Percentiles rank a stretch among this genome's conserved stretches.
These are phyloP conservation scores for Heterochromis multidens DNA, from an alignment of 2,113 vertebrate species.

Conservation along the genomic window DNA sequence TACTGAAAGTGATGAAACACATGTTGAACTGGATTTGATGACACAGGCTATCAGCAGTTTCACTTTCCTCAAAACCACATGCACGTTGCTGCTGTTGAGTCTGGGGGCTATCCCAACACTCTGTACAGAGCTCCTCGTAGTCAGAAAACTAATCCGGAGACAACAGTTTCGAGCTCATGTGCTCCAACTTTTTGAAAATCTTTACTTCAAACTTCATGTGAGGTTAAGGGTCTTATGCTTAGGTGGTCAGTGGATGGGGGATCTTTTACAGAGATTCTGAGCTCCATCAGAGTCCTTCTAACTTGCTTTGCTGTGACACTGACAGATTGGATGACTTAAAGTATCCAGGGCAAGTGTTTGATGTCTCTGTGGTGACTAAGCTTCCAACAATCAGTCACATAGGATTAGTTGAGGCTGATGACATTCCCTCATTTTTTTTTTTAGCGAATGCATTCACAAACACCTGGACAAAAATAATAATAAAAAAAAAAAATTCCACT, in stretches of 20 bases:
- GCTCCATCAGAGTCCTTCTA: background rate
- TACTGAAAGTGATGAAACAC: conserved; percentile 8
- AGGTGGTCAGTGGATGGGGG: background rate
- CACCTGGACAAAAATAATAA: background rate
- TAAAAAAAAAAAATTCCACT: background rate
- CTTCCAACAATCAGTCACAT: conserved; percentile 24
- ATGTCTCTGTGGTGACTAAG: background rate
- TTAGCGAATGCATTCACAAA: background rate
- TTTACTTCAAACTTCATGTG: background rate
- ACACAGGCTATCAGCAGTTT: background rate
- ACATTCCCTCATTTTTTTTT: background rate
- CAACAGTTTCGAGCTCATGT: too few species aligned
- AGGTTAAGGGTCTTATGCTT: background rate
- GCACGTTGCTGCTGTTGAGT: background rate
- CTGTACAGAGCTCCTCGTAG: background rate
- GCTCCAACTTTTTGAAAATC: background rate
- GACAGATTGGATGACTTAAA: conserved; percentile 18
- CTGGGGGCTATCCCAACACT: background rate
- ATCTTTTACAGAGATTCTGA: background rate
- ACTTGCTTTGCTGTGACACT: background rate
- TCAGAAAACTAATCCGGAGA: too few species aligned
- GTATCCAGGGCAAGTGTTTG: conserved; percentile 50
- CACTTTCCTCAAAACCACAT: background rate
- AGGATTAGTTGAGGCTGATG: background rate
- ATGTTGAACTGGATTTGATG: background rate